These are phyloP conservation scores for Phalacrocorax pelagicus DNA, from an alignment of 2,113 vertebrate species.

Conservation along the genomic window DNA sequence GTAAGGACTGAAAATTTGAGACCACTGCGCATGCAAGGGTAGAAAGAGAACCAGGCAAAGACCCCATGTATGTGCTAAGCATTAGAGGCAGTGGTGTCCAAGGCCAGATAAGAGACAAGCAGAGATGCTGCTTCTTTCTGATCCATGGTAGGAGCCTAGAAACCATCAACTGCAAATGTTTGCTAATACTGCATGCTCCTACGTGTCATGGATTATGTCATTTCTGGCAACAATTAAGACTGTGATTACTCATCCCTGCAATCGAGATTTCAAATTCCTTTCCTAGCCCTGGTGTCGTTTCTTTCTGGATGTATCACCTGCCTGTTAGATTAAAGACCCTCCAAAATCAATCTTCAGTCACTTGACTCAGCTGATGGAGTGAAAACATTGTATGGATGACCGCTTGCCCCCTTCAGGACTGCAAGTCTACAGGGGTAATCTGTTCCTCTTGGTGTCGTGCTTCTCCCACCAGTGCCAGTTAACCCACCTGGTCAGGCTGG, in stretches of 20 bases:
- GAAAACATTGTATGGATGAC: neutral
- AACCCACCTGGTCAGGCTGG: neutral
- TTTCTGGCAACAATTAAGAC: neutral
- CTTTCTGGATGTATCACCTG: neutral
- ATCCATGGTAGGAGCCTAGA: neutral
- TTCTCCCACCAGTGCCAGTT: neutral
- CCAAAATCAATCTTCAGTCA: neutral
- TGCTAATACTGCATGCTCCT: neutral
- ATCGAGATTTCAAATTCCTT: neutral
- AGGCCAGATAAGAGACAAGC: neutral
- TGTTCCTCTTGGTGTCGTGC: neutral
- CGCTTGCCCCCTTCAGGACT: neutral
- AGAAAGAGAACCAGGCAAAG: neutral
- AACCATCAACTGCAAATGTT: neutral
- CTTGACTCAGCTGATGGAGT: neutral
- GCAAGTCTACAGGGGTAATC: neutral
- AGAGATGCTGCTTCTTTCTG: neutral
- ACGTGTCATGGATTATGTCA: neutral
- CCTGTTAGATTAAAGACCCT: neutral
- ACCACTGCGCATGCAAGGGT: neutral
- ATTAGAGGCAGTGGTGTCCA: neutral
- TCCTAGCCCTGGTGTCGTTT: neutral
- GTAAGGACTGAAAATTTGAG: neutral
- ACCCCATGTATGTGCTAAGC: rapidly evolving
- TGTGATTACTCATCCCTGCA: neutral